Evolutionary conservation across 1,140 invertebrate genomes (phyloP).

Genomic region (Cherax destructor): DNA sequence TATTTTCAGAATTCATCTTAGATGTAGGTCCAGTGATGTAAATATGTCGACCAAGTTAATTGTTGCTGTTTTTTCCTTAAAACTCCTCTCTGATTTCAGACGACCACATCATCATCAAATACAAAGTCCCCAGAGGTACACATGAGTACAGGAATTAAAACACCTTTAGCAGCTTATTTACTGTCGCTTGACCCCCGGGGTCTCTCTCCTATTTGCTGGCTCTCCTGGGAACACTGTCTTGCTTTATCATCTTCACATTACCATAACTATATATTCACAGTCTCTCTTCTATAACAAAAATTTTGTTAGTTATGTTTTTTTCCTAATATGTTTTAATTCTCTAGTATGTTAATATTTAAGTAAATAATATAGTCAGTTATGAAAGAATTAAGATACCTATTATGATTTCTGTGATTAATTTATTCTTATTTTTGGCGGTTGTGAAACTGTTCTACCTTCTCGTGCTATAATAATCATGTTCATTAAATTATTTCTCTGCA

Average conservation of each 20-base stretch:
- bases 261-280: background rate
- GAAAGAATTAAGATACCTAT: background rate
- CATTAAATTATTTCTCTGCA: background rate
- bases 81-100: conserved; percentile 52
- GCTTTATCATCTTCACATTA: background rate
- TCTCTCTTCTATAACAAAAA: background rate
- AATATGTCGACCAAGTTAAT: background rate
- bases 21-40: background rate
- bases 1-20: background rate
- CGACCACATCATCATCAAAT: conserved; percentile 67
- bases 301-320: background rate
- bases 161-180: conserved; percentile 15
- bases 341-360: background rate
- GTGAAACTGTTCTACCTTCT: background rate
- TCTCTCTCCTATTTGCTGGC: conserved; percentile 29
- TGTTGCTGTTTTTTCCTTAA: conserved; percentile 15
- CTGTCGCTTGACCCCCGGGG: conserved; percentile 2
- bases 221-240: background rate
- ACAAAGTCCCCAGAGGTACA: conserved; percentile 64
- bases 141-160: conserved; percentile 4
- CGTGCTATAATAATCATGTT: background rate
- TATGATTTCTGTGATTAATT: background rate
- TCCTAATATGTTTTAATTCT: background rate
- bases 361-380: background rate
- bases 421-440: background rate